A percentile compares a stretch with the other conserved stretches of the same genome.
phyloP scores from a whole-genome alignment of 2,888 invertebrate species.

The Pelosia muscerda region DNA sequence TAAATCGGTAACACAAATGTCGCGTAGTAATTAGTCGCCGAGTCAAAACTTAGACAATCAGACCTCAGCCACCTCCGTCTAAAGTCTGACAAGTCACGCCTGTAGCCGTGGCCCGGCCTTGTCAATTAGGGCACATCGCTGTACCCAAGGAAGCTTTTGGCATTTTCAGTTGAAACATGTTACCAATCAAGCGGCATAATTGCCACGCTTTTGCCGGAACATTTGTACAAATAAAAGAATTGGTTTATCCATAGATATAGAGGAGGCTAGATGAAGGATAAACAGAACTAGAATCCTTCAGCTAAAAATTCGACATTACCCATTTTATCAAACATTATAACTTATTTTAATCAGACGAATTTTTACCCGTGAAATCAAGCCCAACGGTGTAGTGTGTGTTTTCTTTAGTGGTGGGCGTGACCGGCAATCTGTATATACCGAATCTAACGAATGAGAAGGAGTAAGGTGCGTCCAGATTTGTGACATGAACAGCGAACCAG shows the following conservation, averaged over 20 bases:
- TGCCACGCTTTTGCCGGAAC: constrained; percentile 18
- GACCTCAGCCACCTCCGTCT: constrained; percentile 1
- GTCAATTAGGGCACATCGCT: constrained; percentile 19
- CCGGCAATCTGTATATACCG: too few species aligned
- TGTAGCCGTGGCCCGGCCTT: not conserved
- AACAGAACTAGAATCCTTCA: not conserved
- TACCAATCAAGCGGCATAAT: constrained; percentile 44
- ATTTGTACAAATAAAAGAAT: constrained; percentile 8
- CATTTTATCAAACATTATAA: too few species aligned
- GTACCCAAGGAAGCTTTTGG: constrained; percentile 7
- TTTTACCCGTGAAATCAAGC: too few species aligned
- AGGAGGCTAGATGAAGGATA: not conserved
- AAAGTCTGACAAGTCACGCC: constrained; percentile 10
- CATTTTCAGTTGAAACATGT: constrained; percentile 17
- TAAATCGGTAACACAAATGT: constrained; percentile 1
- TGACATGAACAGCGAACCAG: too few species aligned
- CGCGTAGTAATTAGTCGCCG: constrained; percentile 16
- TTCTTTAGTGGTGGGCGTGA: too few species aligned
- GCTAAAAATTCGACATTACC: too few species aligned
- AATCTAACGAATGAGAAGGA: too few species aligned
- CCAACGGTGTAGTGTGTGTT: too few species aligned
- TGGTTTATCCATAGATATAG: not conserved
- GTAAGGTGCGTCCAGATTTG: too few species aligned
- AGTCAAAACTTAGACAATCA: not conserved
- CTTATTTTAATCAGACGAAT: too few species aligned